These are phyloP conservation scores for Subacronicta megacephala DNA, from an alignment of 2,888 invertebrate species.

Conservation along the genomic window DNA sequence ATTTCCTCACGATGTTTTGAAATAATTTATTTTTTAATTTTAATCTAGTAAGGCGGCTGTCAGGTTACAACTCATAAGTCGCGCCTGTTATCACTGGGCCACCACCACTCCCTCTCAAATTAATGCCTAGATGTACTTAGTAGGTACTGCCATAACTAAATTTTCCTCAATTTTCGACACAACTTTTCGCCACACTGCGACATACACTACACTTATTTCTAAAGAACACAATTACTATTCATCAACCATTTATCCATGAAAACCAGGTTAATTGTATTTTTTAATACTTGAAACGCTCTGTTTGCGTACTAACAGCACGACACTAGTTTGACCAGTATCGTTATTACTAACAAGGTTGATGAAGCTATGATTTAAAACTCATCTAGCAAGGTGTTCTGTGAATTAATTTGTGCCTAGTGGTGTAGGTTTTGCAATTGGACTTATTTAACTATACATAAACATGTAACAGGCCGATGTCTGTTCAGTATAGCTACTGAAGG, in stretches of 20 bases:
- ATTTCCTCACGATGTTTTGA: too few species aligned
- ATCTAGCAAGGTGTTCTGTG: neutral
- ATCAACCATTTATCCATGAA: slow-evolving; percentile 72
- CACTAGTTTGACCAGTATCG: slow-evolving; percentile 13
- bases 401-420: slow-evolving; percentile 3
- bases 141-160: too few species aligned
- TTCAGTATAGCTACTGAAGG: too few species aligned
- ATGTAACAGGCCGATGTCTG: too few species aligned
- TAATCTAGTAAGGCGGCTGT: too few species aligned
- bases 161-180: slow-evolving; percentile 18
- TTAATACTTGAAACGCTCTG: slow-evolving; percentile 68
- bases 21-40: too few species aligned
- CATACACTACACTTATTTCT: slow-evolving; percentile 47
- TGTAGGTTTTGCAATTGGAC: slow-evolving; percentile 3
- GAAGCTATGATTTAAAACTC: slow-evolving; percentile 7
- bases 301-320: slow-evolving; percentile 44
- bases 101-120: too few species aligned
- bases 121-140: too few species aligned
- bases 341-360: slow-evolving; percentile 6
- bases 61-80: too few species aligned
- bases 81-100: too few species aligned
- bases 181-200: slow-evolving; percentile 22
- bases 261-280: slow-evolving; percentile 66
- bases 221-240: slow-evolving; percentile 61
- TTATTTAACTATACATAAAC: too few species aligned